Conservation (phyloP, 2,888 invertebrate genomes). For the Tipula lateralis region DNA sequence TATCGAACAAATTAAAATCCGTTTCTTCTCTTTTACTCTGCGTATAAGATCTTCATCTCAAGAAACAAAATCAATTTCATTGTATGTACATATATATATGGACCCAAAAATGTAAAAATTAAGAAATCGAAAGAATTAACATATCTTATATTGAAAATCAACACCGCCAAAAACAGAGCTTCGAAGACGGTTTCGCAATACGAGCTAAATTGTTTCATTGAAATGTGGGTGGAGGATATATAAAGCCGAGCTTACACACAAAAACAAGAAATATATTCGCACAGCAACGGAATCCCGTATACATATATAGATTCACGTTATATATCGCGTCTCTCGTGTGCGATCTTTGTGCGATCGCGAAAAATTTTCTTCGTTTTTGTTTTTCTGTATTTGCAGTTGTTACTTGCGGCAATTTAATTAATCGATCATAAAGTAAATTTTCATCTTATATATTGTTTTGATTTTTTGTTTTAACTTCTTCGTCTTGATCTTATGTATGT, state of each 20-base stretch:
- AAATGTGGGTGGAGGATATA: not conserved
- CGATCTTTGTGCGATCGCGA: not conserved
- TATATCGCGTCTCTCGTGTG: not conserved
- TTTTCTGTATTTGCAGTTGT: not conserved
- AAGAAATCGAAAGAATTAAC: not conserved
- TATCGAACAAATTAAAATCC: not conserved
- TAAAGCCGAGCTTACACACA: not conserved
- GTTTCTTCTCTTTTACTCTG: not conserved
- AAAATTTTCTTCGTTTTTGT: not conserved
- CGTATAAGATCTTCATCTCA: not conserved
- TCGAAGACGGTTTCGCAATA: not conserved
- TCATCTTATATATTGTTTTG: not conserved
- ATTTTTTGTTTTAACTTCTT: not conserved
- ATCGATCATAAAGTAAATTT: not conserved
- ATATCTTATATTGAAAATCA: not conserved
- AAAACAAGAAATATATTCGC: not conserved
- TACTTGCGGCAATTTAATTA: not conserved
- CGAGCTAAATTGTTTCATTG: not conserved
- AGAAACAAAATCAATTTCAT: not conserved
- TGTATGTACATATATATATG: not conserved
- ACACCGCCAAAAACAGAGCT: not conserved
- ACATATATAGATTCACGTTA: too few species aligned
- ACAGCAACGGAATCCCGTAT: not conserved
- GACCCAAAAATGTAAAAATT: not conserved
- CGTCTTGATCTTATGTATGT: not conserved